Conservation (phyloP, 2,888 invertebrate species). For the Nomada ruficornis region DNA sequence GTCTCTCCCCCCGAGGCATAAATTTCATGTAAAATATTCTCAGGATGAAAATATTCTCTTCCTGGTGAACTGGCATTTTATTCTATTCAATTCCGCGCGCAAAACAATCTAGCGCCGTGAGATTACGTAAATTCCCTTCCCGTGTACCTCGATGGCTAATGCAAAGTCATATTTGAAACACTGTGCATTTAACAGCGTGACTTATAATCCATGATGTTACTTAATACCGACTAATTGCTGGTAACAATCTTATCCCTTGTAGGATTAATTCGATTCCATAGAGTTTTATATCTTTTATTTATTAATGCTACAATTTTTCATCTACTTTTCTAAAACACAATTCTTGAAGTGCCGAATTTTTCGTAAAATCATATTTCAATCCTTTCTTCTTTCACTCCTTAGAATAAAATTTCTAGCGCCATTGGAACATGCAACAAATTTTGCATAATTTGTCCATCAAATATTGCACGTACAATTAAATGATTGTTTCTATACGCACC, state of each 20-base stretch:
- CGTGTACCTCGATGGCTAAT: slow-evolving; percentile 8
- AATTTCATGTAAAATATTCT: slow-evolving; percentile 45
- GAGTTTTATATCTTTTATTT: too few relatives aligned
- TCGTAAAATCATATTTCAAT: too few relatives aligned
- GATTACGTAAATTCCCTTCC: slow-evolving; percentile 24
- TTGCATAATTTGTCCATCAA: too few relatives aligned
- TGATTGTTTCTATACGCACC: too few relatives aligned
- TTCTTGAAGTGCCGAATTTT: too few relatives aligned
- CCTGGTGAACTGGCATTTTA: slow-evolving; percentile 27
- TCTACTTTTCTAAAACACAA: too few relatives aligned
- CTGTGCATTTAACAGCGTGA: neutral
- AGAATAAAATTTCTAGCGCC: too few relatives aligned
- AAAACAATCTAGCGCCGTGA: slow-evolving; percentile 18
- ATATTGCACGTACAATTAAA: too few relatives aligned
- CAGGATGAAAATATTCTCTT: slow-evolving; percentile 34
- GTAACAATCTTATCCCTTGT: neutral
- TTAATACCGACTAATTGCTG: neutral
- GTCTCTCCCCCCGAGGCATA: slow-evolving; percentile 10
- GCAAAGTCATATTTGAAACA: slow-evolving; percentile 15
- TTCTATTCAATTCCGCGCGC: slow-evolving; percentile 43
- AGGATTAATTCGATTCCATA: neutral
- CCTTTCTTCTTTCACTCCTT: too few relatives aligned
- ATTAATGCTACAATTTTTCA: too few relatives aligned
- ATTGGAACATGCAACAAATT: too few relatives aligned
- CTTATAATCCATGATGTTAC: neutral